A percentile compares a stretch with the other conserved stretches of the same genome.
Evolutionary conservation across 2,797 vertebrate species (phyloP).

Genomic region (Sebastes matsubarae): DNA sequence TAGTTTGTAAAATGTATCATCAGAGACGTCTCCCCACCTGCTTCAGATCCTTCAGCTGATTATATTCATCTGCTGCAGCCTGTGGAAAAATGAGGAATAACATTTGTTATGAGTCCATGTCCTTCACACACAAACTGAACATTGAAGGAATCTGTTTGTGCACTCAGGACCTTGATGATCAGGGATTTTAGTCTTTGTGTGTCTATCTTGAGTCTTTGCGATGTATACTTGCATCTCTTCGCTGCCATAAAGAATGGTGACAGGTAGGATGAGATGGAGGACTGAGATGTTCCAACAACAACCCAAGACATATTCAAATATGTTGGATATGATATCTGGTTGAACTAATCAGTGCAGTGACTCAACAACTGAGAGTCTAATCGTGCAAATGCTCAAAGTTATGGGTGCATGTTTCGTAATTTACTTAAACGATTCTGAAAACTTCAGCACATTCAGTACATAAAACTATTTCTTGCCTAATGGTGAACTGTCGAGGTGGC

Average conservation of each 20-base stretch:
- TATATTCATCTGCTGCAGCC: conserved; percentile 89
- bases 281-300: background rate
- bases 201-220: background rate
- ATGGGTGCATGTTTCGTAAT: background rate
- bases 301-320: background rate
- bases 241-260: background rate
- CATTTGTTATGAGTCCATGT: background rate
- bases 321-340: background rate
- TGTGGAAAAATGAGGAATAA: conserved; percentile 43
- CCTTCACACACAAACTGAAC: background rate
- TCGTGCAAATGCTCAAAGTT: background rate
- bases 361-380: background rate
- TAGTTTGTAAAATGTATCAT: background rate
- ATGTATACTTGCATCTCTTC: background rate
- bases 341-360: background rate
- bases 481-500: background rate
- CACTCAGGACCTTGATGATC: background rate
- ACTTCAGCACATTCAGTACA: background rate
- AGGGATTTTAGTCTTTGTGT: background rate
- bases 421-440: background rate
- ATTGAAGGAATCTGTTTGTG: background rate
- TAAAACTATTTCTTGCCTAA: too few species aligned
- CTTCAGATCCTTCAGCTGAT: conserved; percentile 88
- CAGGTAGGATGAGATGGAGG: background rate
- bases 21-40: conserved; percentile 76